These are phyloP conservation scores for Calliopsis andreniformis DNA, from an alignment of 1,140 invertebrate species.

Conservation along the genomic window DNA sequence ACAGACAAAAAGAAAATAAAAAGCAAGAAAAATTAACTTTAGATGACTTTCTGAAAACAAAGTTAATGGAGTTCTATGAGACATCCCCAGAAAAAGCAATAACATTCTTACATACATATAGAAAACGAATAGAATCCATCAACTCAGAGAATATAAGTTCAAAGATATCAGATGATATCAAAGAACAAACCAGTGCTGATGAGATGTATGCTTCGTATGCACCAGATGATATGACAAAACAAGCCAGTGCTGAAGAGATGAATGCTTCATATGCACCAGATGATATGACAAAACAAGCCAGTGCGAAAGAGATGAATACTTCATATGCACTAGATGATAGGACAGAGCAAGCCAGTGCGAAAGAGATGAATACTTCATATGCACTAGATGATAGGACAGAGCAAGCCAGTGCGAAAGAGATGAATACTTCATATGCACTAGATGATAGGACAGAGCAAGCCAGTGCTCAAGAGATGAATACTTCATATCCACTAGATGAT, in stretches of 20 bases:
- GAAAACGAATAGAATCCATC: constrained; percentile 15
- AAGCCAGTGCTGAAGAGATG: too few relatives aligned
- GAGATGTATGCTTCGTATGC: too few relatives aligned
- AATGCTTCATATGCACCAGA: too few relatives aligned
- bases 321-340: too few relatives aligned
- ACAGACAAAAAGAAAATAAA: background rate
- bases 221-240: background rate
- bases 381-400: background rate
- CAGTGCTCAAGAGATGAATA: too few relatives aligned
- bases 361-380: too few relatives aligned
- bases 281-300: background rate
- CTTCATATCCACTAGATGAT: too few relatives aligned
- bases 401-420: too few relatives aligned
- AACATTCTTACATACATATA: constrained; percentile 40
- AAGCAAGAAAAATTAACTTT: constrained; percentile 19
- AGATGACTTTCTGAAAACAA: constrained; percentile 55
- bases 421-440: too few relatives aligned
- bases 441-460: too few relatives aligned
- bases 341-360: background rate
- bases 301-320: too few relatives aligned
- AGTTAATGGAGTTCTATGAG: constrained; percentile 22
- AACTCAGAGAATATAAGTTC: background rate
- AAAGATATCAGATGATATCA: background rate
- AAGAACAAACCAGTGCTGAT: too few relatives aligned
- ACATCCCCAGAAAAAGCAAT: constrained; percentile 25